Percentiles rank a stretch among this genome's conserved stretches.
These are phyloP conservation scores for Pachyuromys duprasi DNA, from an alignment of 2,797 vertebrate species.

Conservation along the genomic window DNA sequence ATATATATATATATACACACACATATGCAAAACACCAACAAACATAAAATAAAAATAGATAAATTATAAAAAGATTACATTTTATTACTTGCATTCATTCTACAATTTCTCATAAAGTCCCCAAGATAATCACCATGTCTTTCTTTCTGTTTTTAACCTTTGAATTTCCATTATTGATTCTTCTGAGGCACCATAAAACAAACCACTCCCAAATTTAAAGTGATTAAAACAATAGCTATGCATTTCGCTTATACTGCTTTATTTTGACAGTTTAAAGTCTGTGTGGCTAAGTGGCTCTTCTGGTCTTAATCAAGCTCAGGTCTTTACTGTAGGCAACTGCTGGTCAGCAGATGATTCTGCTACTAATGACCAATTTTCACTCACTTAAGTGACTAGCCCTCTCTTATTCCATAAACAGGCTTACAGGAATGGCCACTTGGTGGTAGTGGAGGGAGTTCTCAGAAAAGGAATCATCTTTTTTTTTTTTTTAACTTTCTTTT, in stretches of 20 bases:
- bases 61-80: not conserved
- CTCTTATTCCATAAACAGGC: too few relatives aligned
- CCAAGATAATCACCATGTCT: not conserved
- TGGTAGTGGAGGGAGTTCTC: not conserved
- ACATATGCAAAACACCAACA: not conserved
- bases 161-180: not conserved
- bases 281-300: not conserved
- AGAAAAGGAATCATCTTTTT: not conserved
- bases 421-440: not conserved
- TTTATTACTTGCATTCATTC: not conserved
- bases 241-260: not conserved
- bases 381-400: not conserved
- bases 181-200: not conserved
- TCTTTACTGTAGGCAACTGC: not conserved
- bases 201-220: not conserved
- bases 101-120: not conserved
- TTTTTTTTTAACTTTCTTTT: not conserved
- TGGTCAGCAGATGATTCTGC: not conserved
- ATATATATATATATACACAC: too few relatives aligned
- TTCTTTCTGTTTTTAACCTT: not conserved
- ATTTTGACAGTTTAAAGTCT: not conserved
- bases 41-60: not conserved
- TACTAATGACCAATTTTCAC: not conserved
- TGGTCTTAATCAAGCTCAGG: not conserved
- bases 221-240: not conserved